Evolutionary conservation across 2,113 vertebrate genomes (phyloP), one percentile per base, ranked within the genome.

Genomic region (Macaca nemestrina): DNA sequence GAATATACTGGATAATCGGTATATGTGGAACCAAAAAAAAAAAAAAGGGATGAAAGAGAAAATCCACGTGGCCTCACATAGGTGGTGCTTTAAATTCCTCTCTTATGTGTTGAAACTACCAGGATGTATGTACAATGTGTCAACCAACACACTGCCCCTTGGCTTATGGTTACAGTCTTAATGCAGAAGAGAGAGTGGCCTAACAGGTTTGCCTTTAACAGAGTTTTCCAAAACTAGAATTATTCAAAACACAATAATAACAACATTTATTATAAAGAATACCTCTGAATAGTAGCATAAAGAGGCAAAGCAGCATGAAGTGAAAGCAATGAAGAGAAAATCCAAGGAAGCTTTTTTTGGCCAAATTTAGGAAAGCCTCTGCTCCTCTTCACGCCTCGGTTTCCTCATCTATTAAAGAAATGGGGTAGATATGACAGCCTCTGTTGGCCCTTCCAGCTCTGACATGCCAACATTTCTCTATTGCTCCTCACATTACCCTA

Each of bases 361-460:
- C 27, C 23, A 35, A 7, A 3, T 10, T 17, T 17, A 38, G 76
- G 23, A n/a, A 59, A 70, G 67, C 45, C 20, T 25, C 57, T 67
- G 27, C 7, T 7, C 10, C 16, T 38, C 30, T 27, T 22, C 20
- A 9, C 25, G 45, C 43, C 59, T 76, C 76, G 12, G 11, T 80
- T 13, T 72, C 25, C 80, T 72, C n/a, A 23, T 11, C 61, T 84
- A 59, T 43, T 38, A 70, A 79, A 84, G 45, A 17, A 38, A 14
- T 4, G 0, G 14, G 0, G 52, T n/a, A n/a, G 48, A 22, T 14
- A 1, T 0, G 55, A 43, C 18, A 59, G 32, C 20, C 5, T 83
- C 61, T 2, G 4, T 16, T 43, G 32, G 61, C 4, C 72, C 43
- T 67, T 72, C 45, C 40, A 83, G 35, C 9, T 73, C 52, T 11